Evolutionary conservation across 2,797 vertebrate species (phyloP), one percentile per base, ranked within the genome.

Genomic region (Parotocinclus haroldoi): DNA sequence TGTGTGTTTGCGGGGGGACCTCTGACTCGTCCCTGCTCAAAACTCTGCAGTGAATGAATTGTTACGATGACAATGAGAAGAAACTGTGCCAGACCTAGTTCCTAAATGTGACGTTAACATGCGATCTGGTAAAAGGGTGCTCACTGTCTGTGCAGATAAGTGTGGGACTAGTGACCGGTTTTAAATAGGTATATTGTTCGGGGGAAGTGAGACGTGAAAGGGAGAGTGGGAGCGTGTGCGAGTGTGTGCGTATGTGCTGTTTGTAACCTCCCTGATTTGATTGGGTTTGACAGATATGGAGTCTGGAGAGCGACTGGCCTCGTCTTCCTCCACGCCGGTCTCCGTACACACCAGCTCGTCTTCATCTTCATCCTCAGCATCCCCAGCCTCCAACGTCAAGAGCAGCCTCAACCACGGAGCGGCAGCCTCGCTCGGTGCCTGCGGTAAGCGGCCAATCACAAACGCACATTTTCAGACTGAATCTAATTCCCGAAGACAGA

Each of bases 391-490:
- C 75, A 86, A 87, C 83, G 89, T 91, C 7, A 98, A 96, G 89
- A 93, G 91, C 81, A 88, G 91, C 89, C 89, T 98, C 89, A 89
- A 92, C 76, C 76, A 91, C 1, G 94, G 91, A 89, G 88, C 91
- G 66, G 83, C 87, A 46, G 75, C 80, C 1, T 77, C 93, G 4
- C 90, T 95, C 86, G 93, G 85, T 82, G 88, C 93, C 75, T 93
- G 93, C 83, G 93, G 94, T 96, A 84, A 91, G 87, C 84, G 64
- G 27, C 55, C 39, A 14, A 52, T 45, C 59, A 60, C 50, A 48
- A 66, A 66, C 61, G 61, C 51, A n/a, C n/a, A n/a, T n/a, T n/a
- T n/a, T n/a, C n/a, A n/a, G n/a, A n/a, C n/a, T n/a, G n/a, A n/a
- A n/a, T n/a, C n/a, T n/a, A n/a, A n/a, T n/a, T n/a, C n/a, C n/a